Evolutionary conservation across 1,140 invertebrate species (phyloP), one percentile per base, ranked within the genome.

Genomic region (Nixonia krombeini): DNA sequence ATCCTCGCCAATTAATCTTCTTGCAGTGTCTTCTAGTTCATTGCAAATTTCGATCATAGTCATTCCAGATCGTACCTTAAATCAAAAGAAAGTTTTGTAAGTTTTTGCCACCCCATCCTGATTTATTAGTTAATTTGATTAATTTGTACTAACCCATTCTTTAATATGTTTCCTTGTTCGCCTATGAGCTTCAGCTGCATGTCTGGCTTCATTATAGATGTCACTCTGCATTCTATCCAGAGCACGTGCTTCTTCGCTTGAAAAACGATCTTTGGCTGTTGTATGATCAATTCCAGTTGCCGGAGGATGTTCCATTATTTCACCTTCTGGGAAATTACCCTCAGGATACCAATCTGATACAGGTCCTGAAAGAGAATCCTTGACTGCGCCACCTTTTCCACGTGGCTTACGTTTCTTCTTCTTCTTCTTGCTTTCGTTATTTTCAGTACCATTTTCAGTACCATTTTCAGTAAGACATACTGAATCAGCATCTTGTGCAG

Each of bases 11-110:
- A 99, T 99, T 38, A 99, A 85, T 75, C 91, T 92, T 10, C 98
- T 89, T 2, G 96, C 93, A 10, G 92, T 96, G 7, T 91, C 91
- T 86, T 99, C 98, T 15, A 99, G 86, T 74, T 97, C 95, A 84
- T 99, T 97, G 85, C 96, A 99, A 65, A 99, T 99, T 80, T 99
- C 91, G 75, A 99, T 97, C 97, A 99, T 99, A 0, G 92, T 96
- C 96, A 99, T 99, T 55, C 98, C 98, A 0, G 98, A 96, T 82
- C 98, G 97, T 9, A 99, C 94, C 88, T 92, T 16, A 4, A 46
- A 42, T 35, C 6, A 2, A 21, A 21, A 6, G n/a, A n/a, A n/a
- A n/a, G n/a, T n/a, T n/a, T n/a, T n/a, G n/a, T n/a, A n/a, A n/a
- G n/a, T n/a, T n/a, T n/a, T n/a, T n/a, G n/a, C n/a, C n/a, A n/a